Percentiles rank a stretch among this genome's conserved stretches.
These are phyloP conservation scores for Monopis laevigella DNA, from an alignment of 2,888 invertebrate species.

Conservation along the genomic window DNA sequence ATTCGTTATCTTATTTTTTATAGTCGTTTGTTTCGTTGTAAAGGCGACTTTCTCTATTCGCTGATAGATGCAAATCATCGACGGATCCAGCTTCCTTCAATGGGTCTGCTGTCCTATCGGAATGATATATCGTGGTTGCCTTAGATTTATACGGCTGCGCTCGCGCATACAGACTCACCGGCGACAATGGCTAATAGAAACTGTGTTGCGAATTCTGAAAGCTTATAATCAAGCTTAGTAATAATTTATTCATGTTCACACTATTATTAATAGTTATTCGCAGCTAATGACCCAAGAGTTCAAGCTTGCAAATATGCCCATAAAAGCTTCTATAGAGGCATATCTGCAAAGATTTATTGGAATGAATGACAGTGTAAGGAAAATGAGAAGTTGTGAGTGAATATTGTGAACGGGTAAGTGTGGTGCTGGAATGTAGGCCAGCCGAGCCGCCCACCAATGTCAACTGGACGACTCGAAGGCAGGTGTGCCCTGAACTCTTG, in stretches of 20 bases:
- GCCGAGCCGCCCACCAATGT: conserved; percentile 5
- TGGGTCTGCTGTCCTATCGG: conserved; percentile 22
- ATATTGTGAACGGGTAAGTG: not conserved
- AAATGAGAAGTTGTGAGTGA: too few relatives aligned
- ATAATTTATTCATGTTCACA: conserved; percentile 10
- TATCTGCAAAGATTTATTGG: too few relatives aligned
- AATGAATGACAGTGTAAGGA: too few relatives aligned
- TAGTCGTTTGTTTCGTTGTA: too few relatives aligned
- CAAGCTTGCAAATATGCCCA: too few relatives aligned
- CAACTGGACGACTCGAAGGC: conserved; percentile 5
- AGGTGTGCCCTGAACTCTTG: conserved; percentile 10
- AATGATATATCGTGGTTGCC: conserved; percentile 27
- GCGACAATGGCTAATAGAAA: conserved; percentile 18
- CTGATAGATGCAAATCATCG: conserved; percentile 29
- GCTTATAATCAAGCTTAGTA: conserved; percentile 9
- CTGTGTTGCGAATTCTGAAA: not conserved
- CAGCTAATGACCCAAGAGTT: conserved; percentile 6
- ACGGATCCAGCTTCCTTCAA: conserved; percentile 1
- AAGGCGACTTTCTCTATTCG: conserved; percentile 10
- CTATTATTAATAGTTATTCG: conserved; percentile 9
- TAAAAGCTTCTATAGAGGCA: too few relatives aligned
- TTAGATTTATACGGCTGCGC: conserved; percentile 22
- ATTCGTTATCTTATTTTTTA: too few relatives aligned
- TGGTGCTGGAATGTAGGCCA: conserved; percentile 7
- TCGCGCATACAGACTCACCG: conserved; percentile 20